Conservation (phyloP, 2,797 vertebrate species). For the Argyrosomus regius region DNA sequence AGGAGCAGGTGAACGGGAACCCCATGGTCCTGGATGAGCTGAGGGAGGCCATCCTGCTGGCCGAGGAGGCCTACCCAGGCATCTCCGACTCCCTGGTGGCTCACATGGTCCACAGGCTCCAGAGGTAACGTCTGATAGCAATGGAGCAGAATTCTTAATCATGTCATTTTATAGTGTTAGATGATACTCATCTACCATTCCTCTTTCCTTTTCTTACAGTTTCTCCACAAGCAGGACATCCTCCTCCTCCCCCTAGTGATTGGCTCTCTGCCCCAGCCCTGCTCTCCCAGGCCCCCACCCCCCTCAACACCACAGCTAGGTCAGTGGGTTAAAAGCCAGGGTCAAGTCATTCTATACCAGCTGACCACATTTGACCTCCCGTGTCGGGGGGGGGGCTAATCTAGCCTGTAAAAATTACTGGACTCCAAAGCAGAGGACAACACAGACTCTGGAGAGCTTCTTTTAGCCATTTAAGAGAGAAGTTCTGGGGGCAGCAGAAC, state of each 20-base stretch:
- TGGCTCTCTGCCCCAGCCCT: slow-evolving; percentile 61
- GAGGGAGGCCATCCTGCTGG: slow-evolving; percentile 92
- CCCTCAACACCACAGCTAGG: slow-evolving; percentile 64
- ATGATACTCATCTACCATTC: background rate
- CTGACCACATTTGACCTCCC: slow-evolving; percentile 65
- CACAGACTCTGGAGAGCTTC: slow-evolving; percentile 57
- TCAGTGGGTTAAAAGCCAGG: slow-evolving; percentile 71
- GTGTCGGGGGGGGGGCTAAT: slow-evolving; percentile 28
- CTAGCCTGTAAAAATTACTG: slow-evolving; percentile 62
- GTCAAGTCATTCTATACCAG: slow-evolving; percentile 69
- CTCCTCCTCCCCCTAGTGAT: slow-evolving; percentile 89
- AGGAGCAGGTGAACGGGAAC: slow-evolving; percentile 91
- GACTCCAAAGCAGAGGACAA: slow-evolving; percentile 57
- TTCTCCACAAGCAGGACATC: slow-evolving; percentile 92
- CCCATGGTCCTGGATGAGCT: slow-evolving; percentile 94
- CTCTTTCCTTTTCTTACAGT: slow-evolving; percentile 76
- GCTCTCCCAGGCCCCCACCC: slow-evolving; percentile 62
- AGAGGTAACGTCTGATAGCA: slow-evolving; percentile 85
- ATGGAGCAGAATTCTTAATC: background rate
- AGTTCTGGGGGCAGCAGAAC: slow-evolving; percentile 20
- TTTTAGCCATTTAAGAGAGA: slow-evolving; percentile 41
- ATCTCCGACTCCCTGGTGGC: slow-evolving; percentile 95
- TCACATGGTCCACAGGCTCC: slow-evolving; percentile 93
- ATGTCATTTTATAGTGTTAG: background rate
- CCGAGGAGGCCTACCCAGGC: slow-evolving; percentile 93